Percentiles rank a stretch among this genome's conserved stretches.
Evolutionary conservation across 30 jellyfish, hydroid and myxozoan genomes (phyloP).

Genomic region (Aurelia aurita): DNA sequence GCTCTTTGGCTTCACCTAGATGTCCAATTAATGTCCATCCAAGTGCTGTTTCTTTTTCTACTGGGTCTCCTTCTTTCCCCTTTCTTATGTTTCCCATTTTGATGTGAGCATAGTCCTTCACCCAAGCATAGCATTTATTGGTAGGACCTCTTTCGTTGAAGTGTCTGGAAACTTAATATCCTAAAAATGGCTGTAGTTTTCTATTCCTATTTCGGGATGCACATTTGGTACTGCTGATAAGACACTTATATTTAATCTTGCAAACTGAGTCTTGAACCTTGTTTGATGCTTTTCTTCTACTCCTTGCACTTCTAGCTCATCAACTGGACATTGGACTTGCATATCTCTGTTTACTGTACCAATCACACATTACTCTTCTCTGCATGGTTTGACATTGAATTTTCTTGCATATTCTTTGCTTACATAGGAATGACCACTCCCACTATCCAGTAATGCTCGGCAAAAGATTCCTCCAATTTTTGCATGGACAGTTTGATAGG

Average conservation of each 20-base stretch:
- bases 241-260: constrained; percentile 8
- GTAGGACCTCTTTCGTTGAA: constrained; percentile 23
- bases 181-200: too few species aligned
- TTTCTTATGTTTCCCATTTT: constrained; percentile 28
- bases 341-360: constrained; percentile 58
- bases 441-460: constrained; percentile 48
- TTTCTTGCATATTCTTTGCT: constrained; percentile 52
- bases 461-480: not conserved
- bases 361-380: constrained; percentile 20
- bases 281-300: constrained; percentile 24
- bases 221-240: constrained; percentile 40
- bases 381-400: constrained; percentile 5
- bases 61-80: constrained; percentile 3
- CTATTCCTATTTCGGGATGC: constrained; percentile 24
- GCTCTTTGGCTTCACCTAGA: not conserved
- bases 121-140: constrained; percentile 50
- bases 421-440: constrained; percentile 40
- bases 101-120: constrained; percentile 39
- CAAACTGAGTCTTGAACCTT: constrained; percentile 33
- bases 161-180: too few species aligned
- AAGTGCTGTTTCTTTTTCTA: constrained; percentile 21
- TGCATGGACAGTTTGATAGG: too few species aligned
- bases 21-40: constrained; percentile 49
- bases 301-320: constrained; percentile 40
- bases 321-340: constrained; percentile 28